Evolutionary conservation across 1,140 invertebrate genomes (phyloP).

Genomic region (Stegodyphus dumicola): DNA sequence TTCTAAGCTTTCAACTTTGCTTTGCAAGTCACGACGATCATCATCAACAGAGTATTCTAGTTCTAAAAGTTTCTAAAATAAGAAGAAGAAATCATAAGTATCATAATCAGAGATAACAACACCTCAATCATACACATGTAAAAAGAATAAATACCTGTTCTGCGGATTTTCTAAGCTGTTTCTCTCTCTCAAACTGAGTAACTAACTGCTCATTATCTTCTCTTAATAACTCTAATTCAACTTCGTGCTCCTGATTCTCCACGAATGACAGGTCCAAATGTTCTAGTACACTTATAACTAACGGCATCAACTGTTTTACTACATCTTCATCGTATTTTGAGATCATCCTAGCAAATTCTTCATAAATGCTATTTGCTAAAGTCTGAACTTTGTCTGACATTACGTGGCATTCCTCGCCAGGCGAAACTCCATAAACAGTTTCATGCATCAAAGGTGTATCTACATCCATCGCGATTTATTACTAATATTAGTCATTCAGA

Average conservation of each 20-base stretch:
- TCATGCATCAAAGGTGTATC: conserved; percentile 59
- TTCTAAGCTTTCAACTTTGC: conserved; percentile 94
- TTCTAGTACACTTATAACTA: conserved; percentile 97
- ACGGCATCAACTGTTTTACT: conserved; percentile 97
- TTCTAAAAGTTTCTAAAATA: conserved; percentile 86
- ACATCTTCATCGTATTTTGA: conserved; percentile 79
- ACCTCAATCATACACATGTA: neutral
- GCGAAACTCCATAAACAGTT: conserved; percentile 59
- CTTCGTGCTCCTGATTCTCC: conserved; percentile 97
- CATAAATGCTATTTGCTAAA: conserved; percentile 96
- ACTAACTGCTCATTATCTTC: conserved; percentile 99
- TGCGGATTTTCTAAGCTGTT: conserved; percentile 90
- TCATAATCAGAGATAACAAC: neutral
- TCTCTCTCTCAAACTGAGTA: conserved; percentile 98
- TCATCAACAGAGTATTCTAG: conserved; percentile 95
- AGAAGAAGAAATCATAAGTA: neutral
- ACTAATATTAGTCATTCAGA: too few species aligned
- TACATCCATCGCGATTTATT: conserved; percentile 25
- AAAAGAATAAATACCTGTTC: conserved; percentile 72
- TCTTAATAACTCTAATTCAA: conserved; percentile 94
- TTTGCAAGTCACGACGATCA: conserved; percentile 89
- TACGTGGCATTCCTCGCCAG: conserved; percentile 69
- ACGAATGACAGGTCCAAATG: conserved; percentile 95
- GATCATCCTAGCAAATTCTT: conserved; percentile 99
- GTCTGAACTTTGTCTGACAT: conserved; percentile 97